Evolutionary conservation across 1,140 invertebrate species (phyloP).

Genomic region (Anthonomus grandis): DNA sequence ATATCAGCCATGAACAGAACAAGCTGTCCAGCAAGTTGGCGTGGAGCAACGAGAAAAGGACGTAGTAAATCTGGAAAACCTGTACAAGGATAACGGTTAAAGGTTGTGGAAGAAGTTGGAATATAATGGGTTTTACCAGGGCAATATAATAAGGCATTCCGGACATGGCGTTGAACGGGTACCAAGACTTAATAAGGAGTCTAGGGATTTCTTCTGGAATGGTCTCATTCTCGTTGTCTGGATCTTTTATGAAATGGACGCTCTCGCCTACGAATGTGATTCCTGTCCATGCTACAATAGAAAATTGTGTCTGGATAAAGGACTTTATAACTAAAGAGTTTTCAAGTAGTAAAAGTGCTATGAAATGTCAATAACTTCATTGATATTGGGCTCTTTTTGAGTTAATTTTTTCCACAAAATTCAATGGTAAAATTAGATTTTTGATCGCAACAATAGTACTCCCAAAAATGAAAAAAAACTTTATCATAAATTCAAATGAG

Average conservation of each 20-base stretch:
- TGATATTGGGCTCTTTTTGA: too few species aligned
- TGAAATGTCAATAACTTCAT: too few species aligned
- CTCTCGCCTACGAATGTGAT: conserved; percentile 77
- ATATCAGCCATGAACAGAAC: conserved; percentile 80
- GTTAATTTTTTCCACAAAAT: too few species aligned
- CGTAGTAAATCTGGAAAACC: conserved; percentile 63
- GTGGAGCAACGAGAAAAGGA: conserved; percentile 66
- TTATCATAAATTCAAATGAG: too few species aligned
- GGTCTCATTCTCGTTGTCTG: conserved; percentile 67
- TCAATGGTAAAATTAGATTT: too few species aligned
- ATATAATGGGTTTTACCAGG: conserved; percentile 50
- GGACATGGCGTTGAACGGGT: conserved; percentile 68
- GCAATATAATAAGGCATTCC: conserved; percentile 64
- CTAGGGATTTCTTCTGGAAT: conserved; percentile 66
- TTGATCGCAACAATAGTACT: too few species aligned
- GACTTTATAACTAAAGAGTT: too few species aligned
- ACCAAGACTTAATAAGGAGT: conserved; percentile 69
- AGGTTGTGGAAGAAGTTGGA: not conserved
- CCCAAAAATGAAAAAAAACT: too few species aligned
- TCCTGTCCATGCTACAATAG: conserved; percentile 56
- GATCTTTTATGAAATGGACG: conserved; percentile 61
- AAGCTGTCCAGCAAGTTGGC: conserved; percentile 71
- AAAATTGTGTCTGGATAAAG: not conserved
- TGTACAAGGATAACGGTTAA: not conserved
- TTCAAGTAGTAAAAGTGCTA: too few species aligned